Base-by-base conservation (phyloP, 2,797 vertebrate species). In the Rallus crepitans region DNA sequence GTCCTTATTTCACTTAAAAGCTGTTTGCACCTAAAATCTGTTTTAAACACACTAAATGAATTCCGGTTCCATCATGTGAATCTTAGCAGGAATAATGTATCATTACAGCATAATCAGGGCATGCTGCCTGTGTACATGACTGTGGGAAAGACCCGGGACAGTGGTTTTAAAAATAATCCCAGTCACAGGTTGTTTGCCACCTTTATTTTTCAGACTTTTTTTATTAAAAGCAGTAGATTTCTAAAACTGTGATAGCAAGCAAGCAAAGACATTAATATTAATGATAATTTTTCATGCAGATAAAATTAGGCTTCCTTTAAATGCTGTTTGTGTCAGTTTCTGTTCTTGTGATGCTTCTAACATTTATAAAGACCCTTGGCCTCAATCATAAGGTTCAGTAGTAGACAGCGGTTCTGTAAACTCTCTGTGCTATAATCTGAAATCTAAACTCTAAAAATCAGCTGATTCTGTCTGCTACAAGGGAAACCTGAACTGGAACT, bases 221-320 rank as follows among this genome's bases (percentile, higher is more conserved):
- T 52, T 69, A 57, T 84, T 87, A 91, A 89, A 79, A 92, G 23
- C 4, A 0, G 11, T 91, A 37, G 33, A 23, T 82, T 95, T 94
- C 87, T 92, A 93, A 93, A 90, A 56, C 33, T 45, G 19, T 84
- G 33, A 89, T 88, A 77, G 80, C 82, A 90, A 94, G 56, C 64
- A 92, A 64, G 60, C 75, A 45, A 42, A 66, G 33, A 16, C 42
- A 91, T 91, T 90, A 91, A 89, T 77, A 87, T 92, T 92, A 64
- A 88, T 96, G 6, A 6, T 63, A 35, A 79, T 90, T 45, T 96
- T 90, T 84, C 21, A 24, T 63, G 30, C 39, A 84, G 82, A 73
- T 86, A 89, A 90, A 90, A 80, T 93, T 89, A 85, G 68, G 20
- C 52, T 60, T 82, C 10, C 39, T 88, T 90, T 73, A 88, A 93